Evolutionary conservation across 2,888 invertebrate genomes (phyloP).

Genomic region (Orthosia cruda): DNA sequence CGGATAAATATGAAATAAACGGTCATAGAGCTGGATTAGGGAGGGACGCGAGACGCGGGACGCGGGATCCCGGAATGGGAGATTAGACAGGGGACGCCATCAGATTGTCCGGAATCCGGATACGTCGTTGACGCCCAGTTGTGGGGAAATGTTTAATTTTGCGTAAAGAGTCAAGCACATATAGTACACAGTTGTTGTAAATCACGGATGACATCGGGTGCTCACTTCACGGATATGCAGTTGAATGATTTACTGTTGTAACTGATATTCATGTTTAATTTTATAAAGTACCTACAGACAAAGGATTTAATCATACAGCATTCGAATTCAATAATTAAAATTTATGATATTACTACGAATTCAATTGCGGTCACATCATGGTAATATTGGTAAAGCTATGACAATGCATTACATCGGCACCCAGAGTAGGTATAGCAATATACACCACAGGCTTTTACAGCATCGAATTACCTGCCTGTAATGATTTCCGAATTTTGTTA

Average conservation of each 20-base stretch:
- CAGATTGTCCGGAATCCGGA: constrained; percentile 56
- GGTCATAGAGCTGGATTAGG: constrained; percentile 77
- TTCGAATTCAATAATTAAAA: neutral
- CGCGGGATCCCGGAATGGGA: constrained; percentile 65
- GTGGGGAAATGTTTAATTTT: constrained; percentile 67
- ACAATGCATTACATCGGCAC: neutral
- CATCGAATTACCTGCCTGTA: neutral
- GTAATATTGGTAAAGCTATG: neutral
- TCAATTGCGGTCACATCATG: neutral
- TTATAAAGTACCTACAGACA: constrained; percentile 1
- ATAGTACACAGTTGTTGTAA: constrained; percentile 27
- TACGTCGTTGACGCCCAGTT: constrained; percentile 60
- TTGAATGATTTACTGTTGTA: constrained; percentile 10
- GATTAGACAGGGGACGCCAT: constrained; percentile 65
- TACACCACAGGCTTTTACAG: constrained; percentile 6
- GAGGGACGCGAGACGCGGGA: constrained; percentile 51
- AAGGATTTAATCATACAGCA: neutral
- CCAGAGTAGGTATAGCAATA: neutral
- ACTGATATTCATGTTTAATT: neutral
- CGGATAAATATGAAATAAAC: constrained; percentile 84
- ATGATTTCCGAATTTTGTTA: neutral
- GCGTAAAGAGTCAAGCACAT: constrained; percentile 56
- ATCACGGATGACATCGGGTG: constrained; percentile 19
- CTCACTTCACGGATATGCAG: constrained; percentile 13
- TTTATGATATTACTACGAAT: constrained; percentile 7